These are phyloP conservation scores for Garrulus glandarius DNA, from an alignment of 2,797 vertebrate genomes.

Conservation along the genomic window DNA sequence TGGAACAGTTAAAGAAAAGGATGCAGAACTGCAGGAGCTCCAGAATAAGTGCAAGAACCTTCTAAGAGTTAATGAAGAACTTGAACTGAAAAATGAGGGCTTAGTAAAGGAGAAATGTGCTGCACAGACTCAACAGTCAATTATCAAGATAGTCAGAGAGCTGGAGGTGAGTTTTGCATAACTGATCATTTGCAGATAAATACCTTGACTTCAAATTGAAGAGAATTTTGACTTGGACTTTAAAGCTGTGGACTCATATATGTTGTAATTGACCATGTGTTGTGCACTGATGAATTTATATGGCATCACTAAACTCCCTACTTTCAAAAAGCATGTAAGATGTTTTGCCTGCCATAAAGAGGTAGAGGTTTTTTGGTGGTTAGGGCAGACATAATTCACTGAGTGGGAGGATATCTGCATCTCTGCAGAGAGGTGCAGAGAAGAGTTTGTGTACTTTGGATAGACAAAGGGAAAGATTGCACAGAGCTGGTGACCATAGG, in stretches of 20 bases:
- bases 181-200: neutral
- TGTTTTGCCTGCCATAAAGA: neutral
- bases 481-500: neutral
- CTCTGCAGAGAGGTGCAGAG: neutral
- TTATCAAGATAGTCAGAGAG: constrained; percentile 81
- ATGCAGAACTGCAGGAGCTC: constrained; percentile 83
- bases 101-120: constrained; percentile 82
- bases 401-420: neutral
- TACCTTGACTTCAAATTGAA: neutral
- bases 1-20: constrained; percentile 82
- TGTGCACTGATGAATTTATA: neutral
- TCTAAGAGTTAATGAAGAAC: constrained; percentile 81
- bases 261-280: neutral
- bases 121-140: constrained; percentile 82
- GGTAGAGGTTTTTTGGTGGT: neutral
- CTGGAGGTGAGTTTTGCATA: constrained; percentile 78
- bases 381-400: neutral
- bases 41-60: constrained; percentile 80
- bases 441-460: neutral
- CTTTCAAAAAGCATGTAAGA: neutral
- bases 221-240: neutral
- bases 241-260: neutral
- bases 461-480: neutral
- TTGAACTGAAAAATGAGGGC: constrained; percentile 81
- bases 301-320: neutral